Conservation (phyloP, 1,140 invertebrate genomes). For the Fopius arisanus region DNA sequence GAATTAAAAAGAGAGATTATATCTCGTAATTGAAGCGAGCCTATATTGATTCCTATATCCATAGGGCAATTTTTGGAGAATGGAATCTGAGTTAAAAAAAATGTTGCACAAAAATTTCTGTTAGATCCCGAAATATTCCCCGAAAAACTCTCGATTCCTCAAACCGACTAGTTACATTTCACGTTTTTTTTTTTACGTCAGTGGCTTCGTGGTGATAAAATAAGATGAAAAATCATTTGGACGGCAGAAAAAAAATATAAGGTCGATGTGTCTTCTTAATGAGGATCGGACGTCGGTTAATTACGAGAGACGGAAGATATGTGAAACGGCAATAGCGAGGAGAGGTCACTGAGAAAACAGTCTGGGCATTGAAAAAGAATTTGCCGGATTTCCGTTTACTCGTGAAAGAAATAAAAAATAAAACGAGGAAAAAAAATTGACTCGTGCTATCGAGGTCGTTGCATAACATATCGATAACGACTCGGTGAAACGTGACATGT, state of each 20-base stretch:
- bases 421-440: not conserved
- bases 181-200: too few relatives aligned
- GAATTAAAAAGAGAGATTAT: too few relatives aligned
- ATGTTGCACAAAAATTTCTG: too few relatives aligned
- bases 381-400: constrained; percentile 55
- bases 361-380: constrained; percentile 49
- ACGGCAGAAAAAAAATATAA: not conserved
- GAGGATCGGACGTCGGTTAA: constrained; percentile 13
- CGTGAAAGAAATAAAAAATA: constrained; percentile 36
- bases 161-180: too few relatives aligned
- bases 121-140: too few relatives aligned
- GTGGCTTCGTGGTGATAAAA: too few relatives aligned
- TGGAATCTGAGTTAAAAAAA: too few relatives aligned
- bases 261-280: not conserved
- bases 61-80: too few relatives aligned
- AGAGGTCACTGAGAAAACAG: constrained; percentile 38
- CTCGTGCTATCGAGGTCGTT: constrained; percentile 50
- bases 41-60: too few relatives aligned
- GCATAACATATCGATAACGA: constrained; percentile 46
- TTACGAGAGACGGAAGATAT: constrained; percentile 12
- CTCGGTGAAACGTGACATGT: constrained; percentile 24
- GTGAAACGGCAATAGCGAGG: not conserved
- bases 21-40: too few relatives aligned
- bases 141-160: too few relatives aligned
- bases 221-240: too few relatives aligned